A percentile compares a stretch with the other conserved stretches of the same genome.
phyloP scores from a whole-genome alignment of 2,113 vertebrate genomes.

The Callospermophilus lateralis region DNA sequence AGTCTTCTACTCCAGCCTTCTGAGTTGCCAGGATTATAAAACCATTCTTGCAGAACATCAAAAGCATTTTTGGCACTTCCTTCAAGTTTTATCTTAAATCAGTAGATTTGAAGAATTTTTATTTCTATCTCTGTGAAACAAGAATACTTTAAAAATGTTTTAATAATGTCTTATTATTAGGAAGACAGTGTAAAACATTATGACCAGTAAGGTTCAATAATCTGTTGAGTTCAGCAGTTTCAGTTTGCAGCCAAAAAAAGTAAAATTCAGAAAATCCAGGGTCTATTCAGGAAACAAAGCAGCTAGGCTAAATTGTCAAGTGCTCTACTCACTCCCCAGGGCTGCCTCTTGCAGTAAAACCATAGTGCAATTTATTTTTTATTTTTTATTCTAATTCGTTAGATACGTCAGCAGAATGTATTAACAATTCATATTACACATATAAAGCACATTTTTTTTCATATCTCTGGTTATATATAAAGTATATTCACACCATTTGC shows the following conservation, averaged over 20 bases:
- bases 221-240: neutral
- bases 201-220: neutral
- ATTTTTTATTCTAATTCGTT: too few species aligned
- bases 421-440: too few species aligned
- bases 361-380: neutral
- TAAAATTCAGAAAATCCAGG: neutral
- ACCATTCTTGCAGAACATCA: neutral
- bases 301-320: neutral
- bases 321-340: neutral
- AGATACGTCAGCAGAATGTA: too few species aligned
- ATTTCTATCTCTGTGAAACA: neutral
- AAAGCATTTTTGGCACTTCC: neutral
- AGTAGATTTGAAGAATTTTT: neutral
- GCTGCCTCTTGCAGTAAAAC: slow-evolving; percentile 16
- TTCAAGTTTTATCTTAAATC: neutral
- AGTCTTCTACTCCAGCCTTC: too few species aligned
- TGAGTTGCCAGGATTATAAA: neutral
- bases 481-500: too few species aligned
- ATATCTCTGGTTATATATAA: too few species aligned
- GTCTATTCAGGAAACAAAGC: neutral
- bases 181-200: neutral
- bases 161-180: neutral
- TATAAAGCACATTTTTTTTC: too few species aligned
- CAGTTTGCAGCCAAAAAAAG: neutral
- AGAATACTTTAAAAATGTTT: neutral